Percentiles rank a stretch among this genome's conserved stretches.
Conservation (phyloP, 2,888 invertebrate genomes). For the Noctua comes region DNA sequence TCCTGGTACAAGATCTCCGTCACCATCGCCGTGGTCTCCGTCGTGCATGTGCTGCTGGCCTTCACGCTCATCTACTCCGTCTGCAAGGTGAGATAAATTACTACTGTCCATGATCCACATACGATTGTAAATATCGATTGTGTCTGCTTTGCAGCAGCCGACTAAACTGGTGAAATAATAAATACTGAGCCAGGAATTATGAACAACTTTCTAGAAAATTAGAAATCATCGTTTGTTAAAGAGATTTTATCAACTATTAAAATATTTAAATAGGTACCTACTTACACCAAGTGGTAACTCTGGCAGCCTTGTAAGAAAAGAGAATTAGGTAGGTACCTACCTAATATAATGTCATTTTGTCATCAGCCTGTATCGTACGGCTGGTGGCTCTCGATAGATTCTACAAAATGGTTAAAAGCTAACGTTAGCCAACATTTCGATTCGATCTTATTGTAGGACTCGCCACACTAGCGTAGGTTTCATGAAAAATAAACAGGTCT, state of each 20-base stretch:
- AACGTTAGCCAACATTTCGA: background rate
- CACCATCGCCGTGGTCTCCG: conserved; percentile 71
- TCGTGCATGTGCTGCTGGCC: conserved; percentile 79
- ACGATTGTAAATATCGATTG: background rate
- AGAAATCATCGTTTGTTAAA: background rate
- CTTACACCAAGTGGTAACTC: background rate
- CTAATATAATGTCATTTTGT: background rate
- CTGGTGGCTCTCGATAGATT: background rate
- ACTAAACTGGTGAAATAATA: background rate
- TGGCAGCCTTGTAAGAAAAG: background rate
- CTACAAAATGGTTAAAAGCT: background rate
- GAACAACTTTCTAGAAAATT: background rate
- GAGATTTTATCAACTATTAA: background rate
- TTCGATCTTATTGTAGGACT: background rate
- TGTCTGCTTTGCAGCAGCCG: background rate
- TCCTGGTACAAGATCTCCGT: conserved; percentile 73
- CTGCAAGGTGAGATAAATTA: conserved; percentile 70
- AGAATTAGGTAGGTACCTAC: no score
- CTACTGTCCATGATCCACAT: background rate
- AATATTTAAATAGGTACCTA: background rate
- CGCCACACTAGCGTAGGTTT: background rate
- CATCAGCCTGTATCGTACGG: background rate
- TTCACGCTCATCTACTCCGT: conserved; percentile 74
- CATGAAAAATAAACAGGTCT: background rate
- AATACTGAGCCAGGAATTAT: no score